Conservation (phyloP, 1,140 invertebrate genomes). For the Zophobas morio region DNA sequence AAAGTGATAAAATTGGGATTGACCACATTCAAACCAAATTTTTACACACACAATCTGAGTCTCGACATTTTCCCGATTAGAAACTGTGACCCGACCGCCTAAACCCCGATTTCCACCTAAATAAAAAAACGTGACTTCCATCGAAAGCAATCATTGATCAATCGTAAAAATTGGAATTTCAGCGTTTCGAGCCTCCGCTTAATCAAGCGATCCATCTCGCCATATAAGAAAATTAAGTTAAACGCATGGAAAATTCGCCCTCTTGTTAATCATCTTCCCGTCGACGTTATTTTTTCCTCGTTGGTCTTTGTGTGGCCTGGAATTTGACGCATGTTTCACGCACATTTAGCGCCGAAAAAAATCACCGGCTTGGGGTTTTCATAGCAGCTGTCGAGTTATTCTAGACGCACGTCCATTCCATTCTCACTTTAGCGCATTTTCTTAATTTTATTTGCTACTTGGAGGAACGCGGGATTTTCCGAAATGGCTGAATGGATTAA, state of each 20-base stretch:
- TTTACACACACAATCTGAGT: too few species aligned
- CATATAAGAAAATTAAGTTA: background rate
- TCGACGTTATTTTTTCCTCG: background rate
- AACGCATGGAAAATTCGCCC: background rate
- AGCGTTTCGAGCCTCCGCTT: background rate
- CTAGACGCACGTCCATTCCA: constrained; percentile 5
- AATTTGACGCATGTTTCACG: too few species aligned
- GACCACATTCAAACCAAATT: too few species aligned
- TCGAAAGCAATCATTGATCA: background rate
- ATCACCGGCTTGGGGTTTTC: background rate
- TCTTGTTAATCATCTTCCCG: background rate
- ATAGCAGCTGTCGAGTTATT: constrained; percentile 17
- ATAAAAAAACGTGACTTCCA: background rate
- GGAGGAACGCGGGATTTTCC: background rate
- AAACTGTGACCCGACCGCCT: too few species aligned
- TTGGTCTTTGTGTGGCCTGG: too few species aligned
- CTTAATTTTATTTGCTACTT: constrained; percentile 19
- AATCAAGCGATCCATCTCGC: background rate
- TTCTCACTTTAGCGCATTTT: constrained; percentile 7
- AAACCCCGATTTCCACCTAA: background rate
- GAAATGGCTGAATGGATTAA: background rate
- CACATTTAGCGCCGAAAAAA: too few species aligned
- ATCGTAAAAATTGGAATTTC: background rate
- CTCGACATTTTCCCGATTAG: too few species aligned
- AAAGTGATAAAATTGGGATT: too few species aligned